Base-by-base conservation (phyloP, 2,888 invertebrate genomes). In the Heteropelma amictum region DNA sequence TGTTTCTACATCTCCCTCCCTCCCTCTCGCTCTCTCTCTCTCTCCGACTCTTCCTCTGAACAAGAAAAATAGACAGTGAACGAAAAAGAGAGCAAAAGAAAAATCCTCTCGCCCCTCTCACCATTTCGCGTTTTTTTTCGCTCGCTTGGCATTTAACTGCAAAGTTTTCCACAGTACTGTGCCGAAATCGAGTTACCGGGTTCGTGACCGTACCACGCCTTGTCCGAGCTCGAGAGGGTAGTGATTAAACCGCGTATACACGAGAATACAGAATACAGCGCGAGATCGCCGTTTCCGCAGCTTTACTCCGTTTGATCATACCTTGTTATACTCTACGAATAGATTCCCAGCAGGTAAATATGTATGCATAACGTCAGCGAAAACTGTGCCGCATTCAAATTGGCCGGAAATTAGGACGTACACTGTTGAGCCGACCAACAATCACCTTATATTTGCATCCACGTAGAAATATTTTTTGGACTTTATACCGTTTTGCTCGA, bases 321-420 rank as follows among this genome's bases (percentile, higher is more conserved):
- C 49, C 38, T 12, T 23, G 40, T 47, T 64, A 69, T 56, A 14
- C n/a, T n/a, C n/a, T 54, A 69, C 69, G 69, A 74, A 74, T 74
- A 74, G n/a, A n/a, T 74, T 74, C 69, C 58, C 28, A 58, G 58
- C 74, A 74, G 74, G 74, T 70, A 63, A 69, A 73, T 74, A 70
- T n/a, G n/a, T n/a, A n/a, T n/a, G n/a, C 60, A 69, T 54, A 38
- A 64, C 64, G 49, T 74, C 74, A 60, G 69, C 69, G 70, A 74
- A 74, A 74, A 74, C 64, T 53, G 74, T 74, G 74, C 74, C 64
- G 74, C 74, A 74, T 74, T 64, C 69, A 74, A 74, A 74, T 74
- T 74, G 74, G 64, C 69, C 69, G 74, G 74, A 74, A 74, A 60
- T 60, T 60, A 69, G 58, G 64, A 35, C 42, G 58, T 26, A 58